phyloP scores from a whole-genome alignment of 2,797 vertebrate genomes.

The Mycteria americana region DNA sequence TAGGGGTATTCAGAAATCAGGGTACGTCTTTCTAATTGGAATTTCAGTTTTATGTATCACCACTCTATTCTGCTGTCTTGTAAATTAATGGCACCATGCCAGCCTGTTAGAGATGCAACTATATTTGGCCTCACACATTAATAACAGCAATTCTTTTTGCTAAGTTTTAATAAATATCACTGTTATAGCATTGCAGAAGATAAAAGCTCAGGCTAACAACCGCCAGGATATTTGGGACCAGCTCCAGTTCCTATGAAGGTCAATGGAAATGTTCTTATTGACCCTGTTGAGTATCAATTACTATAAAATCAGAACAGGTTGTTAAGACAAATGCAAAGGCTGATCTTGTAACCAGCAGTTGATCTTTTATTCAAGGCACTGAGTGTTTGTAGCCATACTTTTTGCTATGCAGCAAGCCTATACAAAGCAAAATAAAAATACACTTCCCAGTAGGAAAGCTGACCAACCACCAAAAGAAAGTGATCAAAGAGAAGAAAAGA shows the following conservation, averaged over 20 bases:
- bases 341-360: not conserved
- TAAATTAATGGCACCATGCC: not conserved
- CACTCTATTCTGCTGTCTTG: not conserved
- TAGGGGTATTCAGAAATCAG: not conserved
- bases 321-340: not conserved
- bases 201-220: not conserved
- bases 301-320: not conserved
- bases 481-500: not conserved
- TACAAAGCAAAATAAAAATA: not conserved
- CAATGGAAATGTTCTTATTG: not conserved
- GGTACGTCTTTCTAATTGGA: not conserved
- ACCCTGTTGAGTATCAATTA: not conserved
- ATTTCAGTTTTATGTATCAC: not conserved
- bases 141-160: not conserved
- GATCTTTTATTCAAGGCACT: not conserved
- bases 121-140: not conserved
- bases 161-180: not conserved
- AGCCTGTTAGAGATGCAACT: not conserved
- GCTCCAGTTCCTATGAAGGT: not conserved
- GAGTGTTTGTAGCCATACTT: not conserved
- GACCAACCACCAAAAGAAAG: not conserved
- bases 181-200: not conserved
- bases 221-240: not conserved
- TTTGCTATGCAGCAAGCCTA: not conserved
- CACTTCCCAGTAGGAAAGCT: not conserved